Base-by-base conservation (phyloP, 1,140 invertebrate species). In the Temnothorax curvispinosus region DNA sequence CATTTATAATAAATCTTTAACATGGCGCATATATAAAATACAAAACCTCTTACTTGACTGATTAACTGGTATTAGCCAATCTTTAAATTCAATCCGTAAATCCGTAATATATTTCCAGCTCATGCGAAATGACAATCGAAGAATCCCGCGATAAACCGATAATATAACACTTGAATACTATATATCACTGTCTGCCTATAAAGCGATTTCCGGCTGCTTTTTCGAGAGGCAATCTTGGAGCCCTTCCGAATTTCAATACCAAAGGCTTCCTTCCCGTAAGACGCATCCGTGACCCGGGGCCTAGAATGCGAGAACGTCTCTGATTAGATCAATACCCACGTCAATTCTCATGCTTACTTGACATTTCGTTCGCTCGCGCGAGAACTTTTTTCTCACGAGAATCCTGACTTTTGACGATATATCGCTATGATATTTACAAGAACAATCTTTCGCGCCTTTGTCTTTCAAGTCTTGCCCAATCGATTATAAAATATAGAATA, bases 211-310 rank as follows among this genome's bases (percentile, higher is more conserved):
- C 69, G 13, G 58, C 54, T 75, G 54, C 13, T 74, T 74, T 69
- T 62, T 60, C 18, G n/a, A 84, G 13, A 84, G 32, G 41, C 52
- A 86, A 56, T 69, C 74, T 85, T 50, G 8, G 11, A 65, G 74
- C 38, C 50, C 47, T 56, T 38, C 4, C 56, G 44, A 86, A 78
- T 82, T 84, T 90, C 76, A 62, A 65, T 72, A 64, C 62, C 44
- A 74, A 90, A 87, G 60, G 69, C 80, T 78, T 77, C 78, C 35
- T 21, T 41, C 4, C 27, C 9, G 27, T 11, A 1, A 18, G 9
- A 18, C 7, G 44, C 38, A 64, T 72, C 8, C 38, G 21, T 52
- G 32, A 58, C 32, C 27, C 9, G 38, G 9, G 5, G 18, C 6
- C 27, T 5, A 11, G 32, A 67, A 75, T 54, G 54, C 15, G 56